Base-by-base conservation (phyloP, 2,888 invertebrate genomes). In the Vesta saturnalis region DNA sequence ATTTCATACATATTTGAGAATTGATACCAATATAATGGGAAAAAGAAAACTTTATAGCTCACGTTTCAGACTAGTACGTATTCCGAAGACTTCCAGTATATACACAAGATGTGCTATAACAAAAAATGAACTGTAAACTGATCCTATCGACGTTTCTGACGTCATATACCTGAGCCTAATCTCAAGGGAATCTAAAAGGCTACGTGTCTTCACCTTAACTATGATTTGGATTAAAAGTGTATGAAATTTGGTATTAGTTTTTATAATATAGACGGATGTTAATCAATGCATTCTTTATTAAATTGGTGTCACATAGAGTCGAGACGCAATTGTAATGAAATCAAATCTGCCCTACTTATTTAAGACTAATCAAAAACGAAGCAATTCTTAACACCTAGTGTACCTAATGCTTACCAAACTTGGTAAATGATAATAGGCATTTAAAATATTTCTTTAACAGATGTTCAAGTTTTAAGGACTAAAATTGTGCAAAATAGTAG, bases 101-200 rank as follows among this genome's bases (percentile, higher is more conserved):
- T 56, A 57, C 46, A 61, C 47, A 49, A 52, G 35, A 61, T 58
- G 30, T 59, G 30, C 58, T 43, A 64, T 60, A 64, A 52, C 14
- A 57, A 69, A 58, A 46, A 69, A 69, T 65, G 65, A 57, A 22
- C 52, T 62, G 64, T 8, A 54, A 69, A 65, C 61, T 65, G 61
- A 65, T 58, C 58, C 60, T 55, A 60, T 64, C 52, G 59, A 63
- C 59, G 55, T 43, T 23, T 23, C 35, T 69, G 69, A 69, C 69
- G 69, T 69, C 64, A 64, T 46, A 59, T 16, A 47, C 55, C 55
- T 64, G 39, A 64, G 58, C 61, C 59, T 55, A 61, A 58, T 56
- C 65, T 43, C 69, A 62, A 16, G 65, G 54, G 69, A 30, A 46
- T 10, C 52, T 43, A 30, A 57, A 57, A 60, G 35, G 69, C 46